Evolutionary conservation across 2,113 vertebrate genomes (phyloP), one percentile per base, ranked within the genome.

Genomic region (Argyrosomus japonicus): DNA sequence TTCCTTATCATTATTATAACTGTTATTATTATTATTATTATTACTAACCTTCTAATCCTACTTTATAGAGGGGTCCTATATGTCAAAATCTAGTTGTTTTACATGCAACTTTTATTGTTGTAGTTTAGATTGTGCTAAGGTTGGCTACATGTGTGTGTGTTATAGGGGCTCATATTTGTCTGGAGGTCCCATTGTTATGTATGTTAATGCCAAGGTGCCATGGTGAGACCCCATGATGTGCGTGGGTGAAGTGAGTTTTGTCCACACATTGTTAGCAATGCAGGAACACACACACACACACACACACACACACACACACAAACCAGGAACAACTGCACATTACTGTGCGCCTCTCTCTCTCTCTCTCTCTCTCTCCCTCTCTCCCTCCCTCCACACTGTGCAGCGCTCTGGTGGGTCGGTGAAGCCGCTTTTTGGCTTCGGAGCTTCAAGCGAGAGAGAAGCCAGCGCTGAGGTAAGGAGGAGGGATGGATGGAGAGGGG

Each of bases 381-480:
- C 21, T 36, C 23, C 23, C 75, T 48, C 65, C 4, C 64, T 2
- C 68, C 32, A 45, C 51, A 58, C 64, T 72, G 80, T 25, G 79
- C 84, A 60, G 74, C 68, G 48, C 70, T 65, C 71, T 75, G 81
- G 68, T 81, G 85, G 76, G 68, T 83, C 78, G 72, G 62, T 76
- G 60, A 74, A 87, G 58, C 62, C 11, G 48, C 72, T 84, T 79
- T 84, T 83, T 76, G 84, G 83, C 81, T 87, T 43, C 75, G 68
- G 74, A 86, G 88, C 88, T 90, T 60, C 78, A 29, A 78, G 25
- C 19, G 58, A 61, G 72, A 82, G 82, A 63, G 64, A 60, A 81
- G 65, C 58, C 72, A 12, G 76, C 78, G 17, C 60, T 13, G 58
- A 93, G 93, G 93, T 90, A 83, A 85, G 88, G 32, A 27, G n/a